Conservation (phyloP, 2,113 vertebrate species). For the Nesoenas mayeri region DNA sequence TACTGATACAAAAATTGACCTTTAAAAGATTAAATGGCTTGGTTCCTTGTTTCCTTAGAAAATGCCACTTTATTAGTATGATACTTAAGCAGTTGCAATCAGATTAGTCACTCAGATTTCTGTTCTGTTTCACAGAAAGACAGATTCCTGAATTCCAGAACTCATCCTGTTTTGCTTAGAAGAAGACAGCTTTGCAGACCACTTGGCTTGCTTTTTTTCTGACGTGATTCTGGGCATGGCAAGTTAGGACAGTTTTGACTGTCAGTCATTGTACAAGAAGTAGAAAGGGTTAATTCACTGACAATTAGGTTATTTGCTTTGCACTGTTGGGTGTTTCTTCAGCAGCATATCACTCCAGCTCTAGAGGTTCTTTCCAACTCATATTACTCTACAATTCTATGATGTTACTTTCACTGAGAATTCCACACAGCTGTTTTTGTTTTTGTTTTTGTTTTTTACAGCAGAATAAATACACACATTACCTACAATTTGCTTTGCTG, state of each 20-base stretch:
- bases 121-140: neutral
- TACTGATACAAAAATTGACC: neutral
- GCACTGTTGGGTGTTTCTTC: neutral
- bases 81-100: neutral
- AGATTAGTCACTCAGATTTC: neutral
- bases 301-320: neutral
- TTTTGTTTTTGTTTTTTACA: neutral
- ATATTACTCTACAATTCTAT: neutral
- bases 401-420: neutral
- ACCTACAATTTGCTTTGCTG: neutral
- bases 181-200: neutral
- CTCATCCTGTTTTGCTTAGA: neutral
- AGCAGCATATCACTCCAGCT: neutral
- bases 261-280: neutral
- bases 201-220: neutral
- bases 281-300: neutral
- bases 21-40: slow-evolving; percentile 25
- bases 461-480: neutral
- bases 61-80: neutral
- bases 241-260: neutral
- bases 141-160: neutral
- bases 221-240: neutral
- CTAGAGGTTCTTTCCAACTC: neutral
- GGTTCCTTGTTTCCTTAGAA: slow-evolving; percentile 17
- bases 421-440: neutral